phyloP scores from a whole-genome alignment of 2,888 invertebrate genomes.

The Nemapogon koenigi region DNA sequence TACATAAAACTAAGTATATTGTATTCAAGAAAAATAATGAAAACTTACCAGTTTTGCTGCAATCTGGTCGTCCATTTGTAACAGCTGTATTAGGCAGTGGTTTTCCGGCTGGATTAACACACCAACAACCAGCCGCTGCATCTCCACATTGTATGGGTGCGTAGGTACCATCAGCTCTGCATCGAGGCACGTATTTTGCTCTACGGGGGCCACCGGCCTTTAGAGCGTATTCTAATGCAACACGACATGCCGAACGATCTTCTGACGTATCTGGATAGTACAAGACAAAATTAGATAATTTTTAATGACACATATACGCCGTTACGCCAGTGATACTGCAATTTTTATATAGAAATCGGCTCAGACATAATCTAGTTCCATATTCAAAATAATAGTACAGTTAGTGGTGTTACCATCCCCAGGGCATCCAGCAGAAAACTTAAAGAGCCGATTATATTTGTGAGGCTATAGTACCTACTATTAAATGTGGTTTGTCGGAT shows the following conservation, averaged over 20 bases:
- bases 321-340: neutral
- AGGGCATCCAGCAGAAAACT: no score
- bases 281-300: neutral
- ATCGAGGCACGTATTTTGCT: constrained; percentile 74
- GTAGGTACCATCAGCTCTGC: constrained; percentile 84
- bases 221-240: constrained; percentile 44
- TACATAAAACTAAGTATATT: no score
- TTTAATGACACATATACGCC: neutral
- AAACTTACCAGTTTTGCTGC: constrained; percentile 55
- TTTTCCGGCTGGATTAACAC: constrained; percentile 83
- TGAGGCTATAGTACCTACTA: no score
- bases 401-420: no score
- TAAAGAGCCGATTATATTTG: no score
- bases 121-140: constrained; percentile 87
- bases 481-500: no score
- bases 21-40: constrained; percentile 4
- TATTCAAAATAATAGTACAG: no score
- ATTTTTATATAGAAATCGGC: neutral
- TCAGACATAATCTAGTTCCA: no score
- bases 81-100: constrained; percentile 83
- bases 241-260: constrained; percentile 58
- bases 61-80: constrained; percentile 73
- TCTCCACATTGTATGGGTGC: constrained; percentile 85
- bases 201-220: constrained; percentile 42
- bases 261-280: no score